A percentile compares a stretch with the other conserved stretches of the same genome.
Evolutionary conservation across 2,888 invertebrate genomes (phyloP).

Genomic region (Hofmannophila pseudospretella): DNA sequence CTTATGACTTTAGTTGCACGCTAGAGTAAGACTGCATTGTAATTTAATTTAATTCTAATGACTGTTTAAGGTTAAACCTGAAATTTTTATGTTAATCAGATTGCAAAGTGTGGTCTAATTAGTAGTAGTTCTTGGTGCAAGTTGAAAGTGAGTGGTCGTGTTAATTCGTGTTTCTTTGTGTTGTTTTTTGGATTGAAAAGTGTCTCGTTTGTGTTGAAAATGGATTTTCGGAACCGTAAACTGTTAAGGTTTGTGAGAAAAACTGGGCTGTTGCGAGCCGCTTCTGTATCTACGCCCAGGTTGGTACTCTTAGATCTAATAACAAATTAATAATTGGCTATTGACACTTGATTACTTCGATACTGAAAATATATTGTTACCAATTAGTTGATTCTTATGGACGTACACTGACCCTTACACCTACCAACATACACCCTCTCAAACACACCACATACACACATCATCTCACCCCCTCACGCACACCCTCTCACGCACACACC

Average conservation of each 20-base stretch:
- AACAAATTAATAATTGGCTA: too few relatives aligned
- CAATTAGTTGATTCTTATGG: too few relatives aligned
- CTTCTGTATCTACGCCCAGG: constrained; percentile 66
- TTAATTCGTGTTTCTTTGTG: constrained; percentile 40
- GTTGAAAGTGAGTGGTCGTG: constrained; percentile 62
- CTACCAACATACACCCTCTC: too few relatives aligned
- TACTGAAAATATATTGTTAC: too few relatives aligned
- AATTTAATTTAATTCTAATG: constrained; percentile 57
- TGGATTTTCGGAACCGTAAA: constrained; percentile 62
- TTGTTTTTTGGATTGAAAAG: constrained; percentile 18
- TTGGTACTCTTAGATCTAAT: too few relatives aligned
- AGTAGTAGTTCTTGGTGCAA: constrained; percentile 52
- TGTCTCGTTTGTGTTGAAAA: constrained; percentile 27
- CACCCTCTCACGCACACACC: too few relatives aligned
- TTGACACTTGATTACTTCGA: too few relatives aligned
- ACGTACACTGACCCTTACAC: too few relatives aligned
- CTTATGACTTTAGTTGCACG: constrained; percentile 31
- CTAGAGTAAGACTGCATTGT: constrained; percentile 45
- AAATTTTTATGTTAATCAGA: constrained; percentile 73
- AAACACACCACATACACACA: too few relatives aligned
- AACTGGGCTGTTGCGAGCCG: constrained; percentile 48
- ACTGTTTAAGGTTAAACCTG: constrained; percentile 68
- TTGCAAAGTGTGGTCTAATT: constrained; percentile 69
- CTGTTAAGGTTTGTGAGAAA: constrained; percentile 49
- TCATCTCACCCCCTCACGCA: too few relatives aligned